Evolutionary conservation across 2,888 invertebrate species (phyloP).

Genomic region (Escarpia spicata): DNA sequence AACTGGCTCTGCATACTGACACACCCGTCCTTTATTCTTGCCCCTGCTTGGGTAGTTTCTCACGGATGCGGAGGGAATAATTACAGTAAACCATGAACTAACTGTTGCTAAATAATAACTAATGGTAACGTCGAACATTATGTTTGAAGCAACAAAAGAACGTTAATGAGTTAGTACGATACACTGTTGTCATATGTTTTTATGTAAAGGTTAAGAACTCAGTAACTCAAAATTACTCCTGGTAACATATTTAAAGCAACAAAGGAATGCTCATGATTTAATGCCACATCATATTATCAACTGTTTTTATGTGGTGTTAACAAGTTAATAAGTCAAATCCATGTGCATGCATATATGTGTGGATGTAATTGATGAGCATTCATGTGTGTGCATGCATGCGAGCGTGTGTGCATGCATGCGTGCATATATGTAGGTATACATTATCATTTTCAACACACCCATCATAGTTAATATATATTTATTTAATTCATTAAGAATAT

Average conservation of each 20-base stretch:
- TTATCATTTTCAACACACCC: neutral
- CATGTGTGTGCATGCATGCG: neutral
- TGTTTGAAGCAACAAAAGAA: neutral
- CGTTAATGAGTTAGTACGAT: neutral
- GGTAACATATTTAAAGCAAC: neutral
- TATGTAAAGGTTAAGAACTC: neutral
- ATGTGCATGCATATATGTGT: no score
- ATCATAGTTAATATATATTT: neutral
- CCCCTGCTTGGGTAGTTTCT: neutral
- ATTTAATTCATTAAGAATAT: neutral
- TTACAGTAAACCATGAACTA: neutral
- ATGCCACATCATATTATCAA: no score
- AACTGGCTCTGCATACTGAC: neutral
- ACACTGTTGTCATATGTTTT: no score
- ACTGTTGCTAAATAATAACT: neutral
- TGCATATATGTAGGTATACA: neutral
- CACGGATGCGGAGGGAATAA: neutral
- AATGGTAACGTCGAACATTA: neutral
- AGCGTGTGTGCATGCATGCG: no score
- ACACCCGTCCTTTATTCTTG: neutral
- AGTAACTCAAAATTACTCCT: neutral
- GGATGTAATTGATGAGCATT: no score
- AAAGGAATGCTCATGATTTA: neutral
- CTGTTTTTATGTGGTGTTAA: neutral
- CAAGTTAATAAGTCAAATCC: neutral